Base-by-base conservation (phyloP, 2,113 vertebrate species). In the Crotalus horridus region DNA sequence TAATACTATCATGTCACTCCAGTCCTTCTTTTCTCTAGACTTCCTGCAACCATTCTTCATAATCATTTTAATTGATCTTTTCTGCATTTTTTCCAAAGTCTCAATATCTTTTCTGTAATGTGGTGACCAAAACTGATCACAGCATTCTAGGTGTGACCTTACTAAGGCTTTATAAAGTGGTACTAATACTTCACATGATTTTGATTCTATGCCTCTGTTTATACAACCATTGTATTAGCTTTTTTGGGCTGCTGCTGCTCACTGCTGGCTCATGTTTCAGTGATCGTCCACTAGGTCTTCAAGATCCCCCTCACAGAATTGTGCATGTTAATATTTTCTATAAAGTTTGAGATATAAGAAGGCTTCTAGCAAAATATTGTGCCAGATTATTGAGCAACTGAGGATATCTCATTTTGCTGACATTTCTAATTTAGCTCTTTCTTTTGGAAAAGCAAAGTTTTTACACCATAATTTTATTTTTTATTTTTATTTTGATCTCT, bases 281-380 rank as follows among this genome's bases (percentile, higher is more conserved):
- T 64, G 26, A 61, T 61, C 4, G 24, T 61, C 29, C 59, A 61
- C 59, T 61, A 61, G 23, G 23, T 26, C 9, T 11, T 24, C 24
- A 61, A 61, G 61, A 26, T 64, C 26, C 61, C 26, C 12, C 26
- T 64, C 26, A 5, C 26, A 4, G 26, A 64, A 2, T 33, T 92
- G 92, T 23, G 88, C 29, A 13, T 53, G 81, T 92, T 48, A 87
- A 92, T 48, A 24, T 85, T 64, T 85, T 85, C 17, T 96, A 94
- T 95, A 94, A 96, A 93, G 93, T 94, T 96, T 91, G 91, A 95
- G 92, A 95, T 94, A 9, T 85, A 97, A 96, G 92, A 96, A 96
- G 96, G 51, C 94, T 96, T 92, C 88, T 0, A 24, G 88, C 95
- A 95, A 94, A 74, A n/a, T 85, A 94, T 95, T 92, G 94, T 94